phyloP scores from a whole-genome alignment of 2,888 invertebrate genomes.

The Trypoxylon attenuatum region DNA sequence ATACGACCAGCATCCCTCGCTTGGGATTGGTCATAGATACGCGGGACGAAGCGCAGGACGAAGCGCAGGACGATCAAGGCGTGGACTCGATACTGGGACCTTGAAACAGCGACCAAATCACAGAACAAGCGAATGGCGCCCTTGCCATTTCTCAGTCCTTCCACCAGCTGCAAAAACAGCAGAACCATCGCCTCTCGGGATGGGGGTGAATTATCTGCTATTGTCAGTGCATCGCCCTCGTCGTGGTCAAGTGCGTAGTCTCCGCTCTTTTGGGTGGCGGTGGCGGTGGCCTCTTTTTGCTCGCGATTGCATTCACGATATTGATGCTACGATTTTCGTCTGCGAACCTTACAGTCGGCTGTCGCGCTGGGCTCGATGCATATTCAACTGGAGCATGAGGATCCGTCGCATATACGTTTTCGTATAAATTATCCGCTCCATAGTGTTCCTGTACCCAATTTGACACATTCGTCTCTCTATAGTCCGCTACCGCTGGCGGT shows the following conservation, averaged over 20 bases:
- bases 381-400: constrained; percentile 75
- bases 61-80: constrained; percentile 14
- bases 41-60: background rate
- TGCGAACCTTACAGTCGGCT: constrained; percentile 62
- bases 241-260: constrained; percentile 86
- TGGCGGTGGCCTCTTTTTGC: constrained; percentile 87
- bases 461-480: constrained; percentile 89
- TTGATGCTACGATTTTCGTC: constrained; percentile 71
- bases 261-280: constrained; percentile 93
- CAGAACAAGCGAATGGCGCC: constrained; percentile 27
- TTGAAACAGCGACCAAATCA: constrained; percentile 28
- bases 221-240: constrained; percentile 75
- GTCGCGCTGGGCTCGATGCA: constrained; percentile 68
- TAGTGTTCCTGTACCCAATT: constrained; percentile 95
- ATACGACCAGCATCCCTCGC: no score
- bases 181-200: constrained; percentile 66
- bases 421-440: constrained; percentile 84
- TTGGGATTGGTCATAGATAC: no score
- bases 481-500: constrained; percentile 81
- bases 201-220: constrained; percentile 70
- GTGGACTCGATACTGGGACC: constrained; percentile 27
- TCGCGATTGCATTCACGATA: constrained; percentile 68
- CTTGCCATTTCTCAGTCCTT: constrained; percentile 55
- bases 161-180: constrained; percentile 70
- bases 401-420: constrained; percentile 81